A percentile compares a stretch with the other conserved stretches of the same genome.
These are phyloP conservation scores for Amphipoea lucens DNA, from an alignment of 2,888 invertebrate species.

Conservation along the genomic window DNA sequence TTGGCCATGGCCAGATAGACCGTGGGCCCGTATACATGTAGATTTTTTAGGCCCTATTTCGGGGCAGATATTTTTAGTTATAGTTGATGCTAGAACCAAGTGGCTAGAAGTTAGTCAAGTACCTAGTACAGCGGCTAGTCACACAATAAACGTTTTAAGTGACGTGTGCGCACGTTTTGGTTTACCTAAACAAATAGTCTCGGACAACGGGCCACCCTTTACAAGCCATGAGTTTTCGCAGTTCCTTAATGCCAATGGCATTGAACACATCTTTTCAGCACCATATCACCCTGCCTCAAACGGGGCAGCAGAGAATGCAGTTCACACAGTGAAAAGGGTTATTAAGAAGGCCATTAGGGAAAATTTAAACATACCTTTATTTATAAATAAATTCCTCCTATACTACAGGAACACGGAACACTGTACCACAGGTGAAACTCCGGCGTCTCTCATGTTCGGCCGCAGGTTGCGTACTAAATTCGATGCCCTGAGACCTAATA, in stretches of 20 bases:
- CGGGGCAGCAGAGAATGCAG: neutral
- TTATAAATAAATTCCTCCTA: neutral
- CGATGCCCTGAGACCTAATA: neutral
- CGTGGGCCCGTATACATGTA: conserved; percentile 41
- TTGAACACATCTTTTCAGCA: neutral
- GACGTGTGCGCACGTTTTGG: conserved; percentile 12
- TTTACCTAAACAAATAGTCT: conserved; percentile 1
- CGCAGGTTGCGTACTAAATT: conserved; percentile 3
- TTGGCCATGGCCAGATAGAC: conserved; percentile 28
- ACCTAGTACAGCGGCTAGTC: conserved; percentile 11
- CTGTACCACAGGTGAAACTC: neutral
- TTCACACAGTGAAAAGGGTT: neutral
- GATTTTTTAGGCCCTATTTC: conserved; percentile 55
- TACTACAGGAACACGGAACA: neutral
- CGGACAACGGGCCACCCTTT: neutral
- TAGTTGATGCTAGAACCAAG: conserved; percentile 50
- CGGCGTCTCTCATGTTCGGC: neutral
- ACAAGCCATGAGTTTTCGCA: neutral
- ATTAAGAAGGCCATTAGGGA: conserved; percentile 52
- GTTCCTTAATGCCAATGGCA: neutral
- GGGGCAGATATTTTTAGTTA: conserved; percentile 47
- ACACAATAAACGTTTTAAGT: neutral
- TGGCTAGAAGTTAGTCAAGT: conserved; percentile 44
- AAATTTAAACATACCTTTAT: conserved; percentile 17
- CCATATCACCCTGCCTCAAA: neutral